A percentile compares a stretch with the other conserved stretches of the same genome.
phyloP scores from a whole-genome alignment of 2,888 invertebrate genomes.

The Morpho deidamia region DNA sequence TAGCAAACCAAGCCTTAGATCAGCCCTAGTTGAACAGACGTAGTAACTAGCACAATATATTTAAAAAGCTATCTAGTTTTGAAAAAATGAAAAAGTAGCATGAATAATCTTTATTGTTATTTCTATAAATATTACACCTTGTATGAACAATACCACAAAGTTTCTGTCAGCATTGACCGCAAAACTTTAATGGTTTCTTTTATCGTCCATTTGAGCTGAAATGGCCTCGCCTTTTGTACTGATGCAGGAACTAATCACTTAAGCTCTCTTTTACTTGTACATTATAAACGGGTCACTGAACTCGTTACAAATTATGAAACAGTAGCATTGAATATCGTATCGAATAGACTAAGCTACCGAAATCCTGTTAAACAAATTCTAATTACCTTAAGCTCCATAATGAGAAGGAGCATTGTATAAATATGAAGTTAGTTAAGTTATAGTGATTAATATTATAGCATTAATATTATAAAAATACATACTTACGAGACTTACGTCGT shows the following conservation, averaged over 20 bases:
- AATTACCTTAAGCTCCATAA: background rate
- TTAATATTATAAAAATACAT: too few species aligned
- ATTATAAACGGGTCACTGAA: conserved; percentile 15
- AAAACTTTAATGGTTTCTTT: conserved; percentile 13
- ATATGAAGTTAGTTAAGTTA: too few species aligned
- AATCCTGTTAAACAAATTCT: conserved; percentile 13
- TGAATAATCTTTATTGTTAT: background rate
- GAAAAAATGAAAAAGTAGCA: background rate
- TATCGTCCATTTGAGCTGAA: conserved; percentile 8
- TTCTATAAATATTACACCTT: background rate
- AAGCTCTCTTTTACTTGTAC: conserved; percentile 16
- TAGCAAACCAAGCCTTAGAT: conserved; percentile 7
- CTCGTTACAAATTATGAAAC: conserved; percentile 12
- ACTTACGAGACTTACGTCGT: too few species aligned
- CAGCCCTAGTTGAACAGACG: conserved; percentile 1
- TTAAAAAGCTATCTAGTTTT: background rate
- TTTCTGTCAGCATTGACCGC: conserved; percentile 6
- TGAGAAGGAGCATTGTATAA: background rate
- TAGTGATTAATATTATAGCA: too few species aligned
- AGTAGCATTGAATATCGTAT: conserved; percentile 12
- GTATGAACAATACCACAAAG: conserved; percentile 3
- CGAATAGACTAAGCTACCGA: conserved; percentile 9
- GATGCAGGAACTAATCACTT: conserved; percentile 6
- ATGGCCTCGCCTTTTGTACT: conserved; percentile 12
- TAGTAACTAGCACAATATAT: background rate